Base-by-base conservation (phyloP, 2,797 vertebrate genomes). In the Lutjanus campechanus region DNA sequence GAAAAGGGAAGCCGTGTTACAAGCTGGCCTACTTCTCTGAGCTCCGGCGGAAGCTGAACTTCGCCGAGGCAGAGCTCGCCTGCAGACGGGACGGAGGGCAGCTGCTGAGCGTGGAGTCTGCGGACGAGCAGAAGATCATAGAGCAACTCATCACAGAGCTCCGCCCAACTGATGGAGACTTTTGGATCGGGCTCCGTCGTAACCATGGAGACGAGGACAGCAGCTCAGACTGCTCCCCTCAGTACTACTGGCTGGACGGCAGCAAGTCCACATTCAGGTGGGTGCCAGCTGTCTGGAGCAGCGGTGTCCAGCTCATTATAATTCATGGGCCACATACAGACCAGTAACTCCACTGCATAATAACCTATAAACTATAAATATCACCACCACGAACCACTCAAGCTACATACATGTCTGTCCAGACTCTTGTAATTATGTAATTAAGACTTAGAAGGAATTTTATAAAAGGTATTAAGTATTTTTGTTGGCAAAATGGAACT, bases 181-280 rank as follows among this genome's bases (percentile, higher is more conserved):
- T 99, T 92, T 99, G 98, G 98, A 97, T 99, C 7, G 98, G 98
- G 2, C 96, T 99, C 0, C 93, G 95, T 13, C 96, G 98, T 86
- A 92, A 63, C 46, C 93, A 95, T 11, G 93, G 95, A 22, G 90
- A 96, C 1, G 92, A 85, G 25, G 93, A 94, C 60, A 97, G 94
- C 53, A 93, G 85, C 70, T 92, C 91, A 0, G 94, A 96, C 81
- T 99, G 98, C 73, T 92, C 94, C 15, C 84, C 86, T 16, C 94
- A 96, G 67, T 99, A 99, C 87, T 93, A 92, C 70, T 99, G 98
- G 98, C 83, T 96, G 2, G 98, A 99, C 4, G 96, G 97, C 75
- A 97, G 96, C 90, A 84, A 75, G 0, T 93, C 96, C 10, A 84
- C 85, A 1, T 96, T 95, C 53, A 96, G 95, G 95, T 96, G 15